These are phyloP conservation scores for Megamerina dolium DNA, from an alignment of 2,888 invertebrate species.

Conservation along the genomic window DNA sequence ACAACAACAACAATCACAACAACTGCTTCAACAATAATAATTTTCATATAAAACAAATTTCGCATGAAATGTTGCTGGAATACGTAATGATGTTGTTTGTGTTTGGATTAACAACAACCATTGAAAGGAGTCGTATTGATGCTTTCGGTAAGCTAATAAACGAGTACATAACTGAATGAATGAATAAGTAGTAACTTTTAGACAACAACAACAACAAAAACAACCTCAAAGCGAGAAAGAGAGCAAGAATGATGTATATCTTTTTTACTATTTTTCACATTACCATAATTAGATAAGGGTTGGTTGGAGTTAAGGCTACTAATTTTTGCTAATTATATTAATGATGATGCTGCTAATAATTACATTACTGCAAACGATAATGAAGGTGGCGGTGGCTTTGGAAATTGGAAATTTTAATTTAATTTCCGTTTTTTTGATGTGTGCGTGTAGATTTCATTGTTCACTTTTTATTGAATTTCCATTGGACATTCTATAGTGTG, in stretches of 20 bases:
- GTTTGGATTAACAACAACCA: conserved; percentile 47
- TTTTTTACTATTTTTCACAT: background rate
- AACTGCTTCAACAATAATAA: background rate
- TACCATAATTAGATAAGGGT: no score
- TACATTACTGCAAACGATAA: no score
- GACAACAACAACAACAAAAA: background rate
- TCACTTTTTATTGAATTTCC: no score
- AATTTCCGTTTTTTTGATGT: no score
- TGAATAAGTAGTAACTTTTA: background rate
- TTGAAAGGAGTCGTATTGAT: conserved; percentile 35
- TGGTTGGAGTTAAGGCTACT: no score
- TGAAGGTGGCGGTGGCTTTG: no score
- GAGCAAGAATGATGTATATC: background rate
- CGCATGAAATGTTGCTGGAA: conserved; percentile 51
- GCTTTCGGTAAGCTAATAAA: conserved; percentile 32
- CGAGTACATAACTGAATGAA: no score
- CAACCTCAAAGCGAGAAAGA: background rate
- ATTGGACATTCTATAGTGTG: no score
- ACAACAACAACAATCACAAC: background rate
- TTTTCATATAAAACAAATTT: conserved; percentile 35
- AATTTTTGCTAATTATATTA: no score
- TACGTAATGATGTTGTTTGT: conserved; percentile 46
- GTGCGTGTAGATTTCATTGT: no score
- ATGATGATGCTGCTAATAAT: no score
- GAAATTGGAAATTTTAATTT: no score